Percentiles rank a stretch among this genome's conserved stretches.
These are phyloP conservation scores for Pimpla rufipes DNA, from an alignment of 2,888 invertebrate species.

Conservation along the genomic window DNA sequence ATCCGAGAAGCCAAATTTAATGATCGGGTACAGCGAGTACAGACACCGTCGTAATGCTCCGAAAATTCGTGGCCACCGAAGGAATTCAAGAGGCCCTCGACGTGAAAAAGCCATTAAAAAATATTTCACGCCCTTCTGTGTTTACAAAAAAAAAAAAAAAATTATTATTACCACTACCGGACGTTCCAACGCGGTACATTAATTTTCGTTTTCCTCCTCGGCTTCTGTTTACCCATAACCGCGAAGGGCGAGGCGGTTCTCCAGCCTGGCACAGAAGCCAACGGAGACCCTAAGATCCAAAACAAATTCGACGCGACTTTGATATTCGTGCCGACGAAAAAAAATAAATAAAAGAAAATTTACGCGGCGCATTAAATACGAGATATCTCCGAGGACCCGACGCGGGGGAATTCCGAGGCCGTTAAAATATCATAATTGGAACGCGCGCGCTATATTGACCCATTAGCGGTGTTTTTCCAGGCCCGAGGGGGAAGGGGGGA, in stretches of 20 bases:
- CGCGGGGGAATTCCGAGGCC: conserved; percentile 10
- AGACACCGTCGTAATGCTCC: no score
- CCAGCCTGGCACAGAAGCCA: neutral
- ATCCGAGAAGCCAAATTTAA: conserved; percentile 27
- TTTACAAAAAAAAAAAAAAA: conserved; percentile 22
- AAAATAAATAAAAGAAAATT: conserved; percentile 4
- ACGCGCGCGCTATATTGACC: conserved; percentile 57
- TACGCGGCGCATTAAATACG: neutral
- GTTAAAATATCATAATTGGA: conserved; percentile 57
- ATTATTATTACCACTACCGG: neutral
- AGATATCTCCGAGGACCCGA: neutral
- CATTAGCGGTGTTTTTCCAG: conserved; percentile 63
- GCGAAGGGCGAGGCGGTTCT: neutral
- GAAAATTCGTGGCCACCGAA: no score
- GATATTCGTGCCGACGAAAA: conserved; percentile 27
- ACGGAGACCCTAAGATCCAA: neutral
- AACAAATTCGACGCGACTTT: neutral
- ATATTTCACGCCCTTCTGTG: conserved; percentile 22
- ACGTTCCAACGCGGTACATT: neutral
- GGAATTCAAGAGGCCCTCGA: neutral
- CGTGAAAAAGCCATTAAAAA: neutral
- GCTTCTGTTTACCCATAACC: conserved; percentile 10
- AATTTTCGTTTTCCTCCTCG: conserved; percentile 9
- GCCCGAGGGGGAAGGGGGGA: neutral
- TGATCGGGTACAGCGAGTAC: neutral